phyloP scores from a whole-genome alignment of 2,888 invertebrate genomes.

The Drosophila ustulata region DNA sequence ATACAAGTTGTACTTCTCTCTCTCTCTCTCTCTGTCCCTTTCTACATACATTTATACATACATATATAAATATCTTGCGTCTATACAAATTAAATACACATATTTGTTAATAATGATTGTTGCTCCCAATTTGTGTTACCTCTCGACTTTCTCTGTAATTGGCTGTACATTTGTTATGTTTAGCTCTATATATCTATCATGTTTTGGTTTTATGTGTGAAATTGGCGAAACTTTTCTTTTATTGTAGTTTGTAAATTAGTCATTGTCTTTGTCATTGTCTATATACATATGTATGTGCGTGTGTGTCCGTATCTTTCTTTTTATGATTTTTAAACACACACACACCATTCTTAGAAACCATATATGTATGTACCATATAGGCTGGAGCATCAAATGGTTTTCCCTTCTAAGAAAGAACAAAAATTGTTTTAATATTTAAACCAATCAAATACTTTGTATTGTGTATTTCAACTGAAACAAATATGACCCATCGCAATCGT shows the following conservation, averaged over 20 bases:
- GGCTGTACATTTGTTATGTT: constrained; percentile 47
- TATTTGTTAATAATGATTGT: constrained; percentile 39
- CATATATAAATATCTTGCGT: background rate
- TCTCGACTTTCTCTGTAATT: constrained; percentile 31
- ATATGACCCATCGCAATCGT: background rate
- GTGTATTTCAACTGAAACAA: constrained; percentile 26
- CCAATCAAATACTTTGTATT: constrained; percentile 35
- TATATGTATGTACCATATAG: constrained; percentile 27
- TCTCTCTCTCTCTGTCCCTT: background rate
- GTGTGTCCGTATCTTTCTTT: constrained; percentile 24
- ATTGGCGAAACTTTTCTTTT: constrained; percentile 39
- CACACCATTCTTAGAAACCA: background rate
- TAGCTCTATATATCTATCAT: constrained; percentile 6
- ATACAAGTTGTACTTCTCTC: constrained; percentile 12
- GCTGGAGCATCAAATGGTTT: constrained; percentile 10
- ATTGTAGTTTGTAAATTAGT: constrained; percentile 34
- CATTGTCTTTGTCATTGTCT: constrained; percentile 26
- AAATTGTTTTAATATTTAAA: constrained; percentile 20
- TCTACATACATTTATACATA: background rate
- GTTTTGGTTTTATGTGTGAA: constrained; percentile 40
- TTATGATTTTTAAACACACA: constrained; percentile 30
- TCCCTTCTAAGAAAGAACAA: background rate
- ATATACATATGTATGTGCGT: constrained; percentile 17
- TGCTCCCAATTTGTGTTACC: constrained; percentile 29
- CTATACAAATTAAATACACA: constrained; percentile 27